Conservation (phyloP, 2,888 invertebrate species). For the Sympetrum striolatum region DNA sequence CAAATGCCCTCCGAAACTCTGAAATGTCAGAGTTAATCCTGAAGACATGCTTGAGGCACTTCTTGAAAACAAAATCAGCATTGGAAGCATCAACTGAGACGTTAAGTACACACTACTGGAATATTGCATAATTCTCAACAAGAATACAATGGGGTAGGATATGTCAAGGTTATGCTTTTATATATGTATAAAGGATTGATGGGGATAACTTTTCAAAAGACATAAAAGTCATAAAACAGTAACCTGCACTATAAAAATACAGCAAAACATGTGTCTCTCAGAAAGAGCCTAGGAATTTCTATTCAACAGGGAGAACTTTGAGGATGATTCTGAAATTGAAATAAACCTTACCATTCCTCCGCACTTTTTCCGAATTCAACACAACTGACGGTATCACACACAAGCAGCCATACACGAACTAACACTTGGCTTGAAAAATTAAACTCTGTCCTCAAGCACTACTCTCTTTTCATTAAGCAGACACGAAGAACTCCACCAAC, state of each 20-base stretch:
- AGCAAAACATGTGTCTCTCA: not conserved
- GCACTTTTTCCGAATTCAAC: not conserved
- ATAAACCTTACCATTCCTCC: not conserved
- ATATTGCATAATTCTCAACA: not conserved
- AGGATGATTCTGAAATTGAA: not conserved
- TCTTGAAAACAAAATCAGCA: not conserved
- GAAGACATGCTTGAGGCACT: slow-evolving; percentile 7
- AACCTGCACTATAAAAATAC: not conserved
- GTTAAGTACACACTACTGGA: not conserved
- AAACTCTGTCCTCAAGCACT: not conserved
- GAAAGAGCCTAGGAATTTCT: not conserved
- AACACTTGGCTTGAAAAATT: not conserved
- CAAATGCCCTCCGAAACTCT: not conserved
- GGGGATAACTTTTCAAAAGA: not conserved
- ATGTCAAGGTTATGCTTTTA: not conserved
- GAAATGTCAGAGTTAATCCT: not conserved
- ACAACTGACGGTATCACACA: not conserved
- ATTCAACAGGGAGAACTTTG: not conserved
- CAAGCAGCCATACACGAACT: not conserved
- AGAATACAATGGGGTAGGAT: not conserved
- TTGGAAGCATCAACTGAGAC: not conserved
- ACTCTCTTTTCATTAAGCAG: not conserved
- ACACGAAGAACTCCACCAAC: not conserved
- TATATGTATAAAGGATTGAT: not conserved
- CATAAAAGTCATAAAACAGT: not conserved